phyloP scores from a whole-genome alignment of 2,797 vertebrate genomes.

The Ceryle rudis region DNA sequence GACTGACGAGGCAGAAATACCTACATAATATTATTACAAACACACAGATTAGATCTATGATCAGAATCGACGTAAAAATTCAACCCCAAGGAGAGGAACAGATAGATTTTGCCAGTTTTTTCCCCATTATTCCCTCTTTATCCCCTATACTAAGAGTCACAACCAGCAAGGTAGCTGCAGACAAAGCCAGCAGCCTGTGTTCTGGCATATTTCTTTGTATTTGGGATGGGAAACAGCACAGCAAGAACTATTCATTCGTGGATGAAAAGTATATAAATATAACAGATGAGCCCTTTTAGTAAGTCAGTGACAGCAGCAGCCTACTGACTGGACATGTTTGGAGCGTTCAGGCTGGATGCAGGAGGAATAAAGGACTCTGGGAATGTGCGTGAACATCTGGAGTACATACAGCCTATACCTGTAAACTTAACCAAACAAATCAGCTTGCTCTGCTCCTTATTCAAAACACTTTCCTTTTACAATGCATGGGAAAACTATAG shows the following conservation, averaged over 20 bases:
- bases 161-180: constrained; percentile 47
- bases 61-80: background rate
- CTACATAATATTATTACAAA: background rate
- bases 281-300: constrained; percentile 43
- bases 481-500: constrained; percentile 65
- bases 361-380: constrained; percentile 49
- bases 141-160: background rate
- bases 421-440: constrained; percentile 77
- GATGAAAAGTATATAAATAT: constrained; percentile 41
- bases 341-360: constrained; percentile 18
- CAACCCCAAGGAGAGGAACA: background rate
- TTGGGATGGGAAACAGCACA: constrained; percentile 15
- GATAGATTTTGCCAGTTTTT: background rate
- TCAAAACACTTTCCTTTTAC: constrained; percentile 78
- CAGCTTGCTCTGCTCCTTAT: constrained; percentile 72
- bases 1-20: background rate
- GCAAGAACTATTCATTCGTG: constrained; percentile 27
- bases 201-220: background rate
- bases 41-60: background rate
- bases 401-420: constrained; percentile 70
- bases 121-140: background rate
- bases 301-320: constrained; percentile 30
- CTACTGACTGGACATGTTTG: background rate
- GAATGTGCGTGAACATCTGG: constrained; percentile 74
- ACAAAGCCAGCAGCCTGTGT: constrained; percentile 23